Conservation (phyloP, 1,140 invertebrate genomes). For the Drosophila santomea region DNA sequence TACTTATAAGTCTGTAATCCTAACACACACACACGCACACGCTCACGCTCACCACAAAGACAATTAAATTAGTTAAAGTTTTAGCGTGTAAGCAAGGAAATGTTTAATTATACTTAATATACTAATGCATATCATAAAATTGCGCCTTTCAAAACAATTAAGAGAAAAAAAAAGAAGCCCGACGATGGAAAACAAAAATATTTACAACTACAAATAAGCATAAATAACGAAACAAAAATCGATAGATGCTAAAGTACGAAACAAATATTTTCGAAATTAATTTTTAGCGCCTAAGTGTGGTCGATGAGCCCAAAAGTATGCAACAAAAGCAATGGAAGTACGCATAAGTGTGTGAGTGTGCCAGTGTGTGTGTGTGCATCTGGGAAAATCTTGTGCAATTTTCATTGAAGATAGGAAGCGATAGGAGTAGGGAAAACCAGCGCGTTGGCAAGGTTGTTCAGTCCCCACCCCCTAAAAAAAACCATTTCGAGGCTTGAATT, state of each 20-base stretch:
- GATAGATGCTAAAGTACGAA: slow-evolving; percentile 63
- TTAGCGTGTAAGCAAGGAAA: slow-evolving; percentile 48
- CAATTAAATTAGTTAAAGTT: slow-evolving; percentile 50
- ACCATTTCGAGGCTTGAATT: slow-evolving; percentile 48
- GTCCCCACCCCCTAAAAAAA: slow-evolving; percentile 27
- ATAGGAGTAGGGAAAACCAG: slow-evolving; percentile 24
- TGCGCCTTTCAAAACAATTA: slow-evolving; percentile 79
- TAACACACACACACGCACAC: slow-evolving; percentile 41
- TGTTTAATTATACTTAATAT: slow-evolving; percentile 69
- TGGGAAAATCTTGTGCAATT: slow-evolving; percentile 46
- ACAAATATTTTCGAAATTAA: slow-evolving; percentile 81
- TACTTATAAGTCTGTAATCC: slow-evolving; percentile 53
- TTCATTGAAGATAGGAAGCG: slow-evolving; percentile 10
- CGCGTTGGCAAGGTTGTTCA: slow-evolving; percentile 41
- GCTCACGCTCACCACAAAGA: slow-evolving; percentile 29
- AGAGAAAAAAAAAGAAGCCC: slow-evolving; percentile 34
- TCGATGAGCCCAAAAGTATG: slow-evolving; percentile 37
- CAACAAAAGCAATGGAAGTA: slow-evolving; percentile 61
- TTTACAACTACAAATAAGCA: slow-evolving; percentile 76
- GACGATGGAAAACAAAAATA: slow-evolving; percentile 61
- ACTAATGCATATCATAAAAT: slow-evolving; percentile 85
- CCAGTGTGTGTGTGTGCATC: slow-evolving; percentile 17
- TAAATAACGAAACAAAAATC: slow-evolving; percentile 44
- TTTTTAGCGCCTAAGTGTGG: slow-evolving; percentile 56
- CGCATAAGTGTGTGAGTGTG: slow-evolving; percentile 24